phyloP scores from a whole-genome alignment of 2,797 vertebrate species.

The Epinephelus malabaricus region DNA sequence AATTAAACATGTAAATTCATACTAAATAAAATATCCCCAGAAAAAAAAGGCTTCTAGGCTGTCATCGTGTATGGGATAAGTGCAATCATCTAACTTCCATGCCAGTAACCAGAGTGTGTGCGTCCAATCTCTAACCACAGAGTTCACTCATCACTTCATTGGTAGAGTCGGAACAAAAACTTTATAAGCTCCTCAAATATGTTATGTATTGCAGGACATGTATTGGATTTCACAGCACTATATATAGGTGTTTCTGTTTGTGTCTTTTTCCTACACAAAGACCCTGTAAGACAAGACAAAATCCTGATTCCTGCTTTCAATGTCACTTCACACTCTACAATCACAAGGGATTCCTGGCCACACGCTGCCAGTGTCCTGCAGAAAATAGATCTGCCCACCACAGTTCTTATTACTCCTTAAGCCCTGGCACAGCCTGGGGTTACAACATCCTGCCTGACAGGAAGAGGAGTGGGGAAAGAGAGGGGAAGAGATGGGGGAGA shows the following conservation, averaged over 20 bases:
- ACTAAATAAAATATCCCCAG: too few species aligned
- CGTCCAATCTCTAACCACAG: background rate
- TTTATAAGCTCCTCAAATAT: constrained; percentile 6
- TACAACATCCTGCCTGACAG: constrained; percentile 61
- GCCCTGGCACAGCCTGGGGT: constrained; percentile 63
- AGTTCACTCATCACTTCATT: constrained; percentile 10
- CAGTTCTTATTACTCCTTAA: constrained; percentile 73
- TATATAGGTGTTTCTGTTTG: constrained; percentile 12
- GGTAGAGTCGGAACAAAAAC: background rate
- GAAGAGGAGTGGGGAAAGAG: constrained; percentile 40
- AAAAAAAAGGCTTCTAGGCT: too few species aligned
- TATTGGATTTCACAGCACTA: background rate
- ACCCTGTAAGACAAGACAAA: constrained; percentile 45
- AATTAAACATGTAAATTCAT: too few species aligned
- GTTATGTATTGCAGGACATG: background rate
- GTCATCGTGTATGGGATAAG: too few species aligned
- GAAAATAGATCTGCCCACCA: constrained; percentile 77
- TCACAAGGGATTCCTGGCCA: constrained; percentile 72
- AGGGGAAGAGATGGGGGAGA: background rate
- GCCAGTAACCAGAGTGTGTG: too few species aligned
- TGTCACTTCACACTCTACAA: constrained; percentile 74
- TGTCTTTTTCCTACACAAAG: constrained; percentile 20
- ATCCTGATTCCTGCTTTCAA: constrained; percentile 54
- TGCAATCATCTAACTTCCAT: too few species aligned
- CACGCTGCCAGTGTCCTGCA: constrained; percentile 68